Evolutionary conservation across 2,113 vertebrate species (phyloP).

Genomic region (Triplophysa tibetana): DNA sequence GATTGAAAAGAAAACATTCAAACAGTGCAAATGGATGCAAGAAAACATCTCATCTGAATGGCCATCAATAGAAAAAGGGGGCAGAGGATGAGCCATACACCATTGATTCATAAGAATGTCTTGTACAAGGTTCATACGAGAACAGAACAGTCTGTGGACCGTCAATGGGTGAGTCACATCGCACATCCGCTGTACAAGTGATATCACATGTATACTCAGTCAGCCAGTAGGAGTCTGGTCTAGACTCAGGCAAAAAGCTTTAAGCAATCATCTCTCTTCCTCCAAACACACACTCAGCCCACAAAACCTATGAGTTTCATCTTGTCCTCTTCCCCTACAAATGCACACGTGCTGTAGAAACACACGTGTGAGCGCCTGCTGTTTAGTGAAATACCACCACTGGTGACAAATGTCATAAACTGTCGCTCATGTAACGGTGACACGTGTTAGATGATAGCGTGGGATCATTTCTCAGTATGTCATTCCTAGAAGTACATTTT

Average conservation of each 20-base stretch:
- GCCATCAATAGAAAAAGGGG: conserved; percentile 3
- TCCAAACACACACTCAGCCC: conserved; percentile 46
- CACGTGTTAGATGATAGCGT: background rate
- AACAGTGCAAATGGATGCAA: too few species aligned
- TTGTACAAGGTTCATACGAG: conserved; percentile 22
- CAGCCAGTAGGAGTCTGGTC: conserved; percentile 4
- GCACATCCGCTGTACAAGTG: conserved; percentile 38
- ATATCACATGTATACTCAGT: conserved; percentile 39
- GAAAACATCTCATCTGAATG: background rate
- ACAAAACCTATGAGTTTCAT: conserved; percentile 40
- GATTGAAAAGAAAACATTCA: too few species aligned
- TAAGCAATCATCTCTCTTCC: conserved; percentile 55
- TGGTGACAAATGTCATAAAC: conserved; percentile 5
- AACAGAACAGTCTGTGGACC: conserved; percentile 46
- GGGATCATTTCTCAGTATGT: background rate
- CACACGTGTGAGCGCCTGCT: conserved; percentile 4
- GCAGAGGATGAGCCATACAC: conserved; percentile 3
- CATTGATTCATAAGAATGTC: conserved; percentile 24
- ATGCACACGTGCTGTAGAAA: background rate
- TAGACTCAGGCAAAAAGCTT: conserved; percentile 19
- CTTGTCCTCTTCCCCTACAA: background rate
- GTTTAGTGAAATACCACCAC: background rate
- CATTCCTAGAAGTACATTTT: background rate
- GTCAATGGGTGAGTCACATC: conserved; percentile 47
- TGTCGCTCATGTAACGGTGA: background rate